phyloP scores from a whole-genome alignment of 1,140 invertebrate species.

The Panagrolaimus sp. region DNA sequence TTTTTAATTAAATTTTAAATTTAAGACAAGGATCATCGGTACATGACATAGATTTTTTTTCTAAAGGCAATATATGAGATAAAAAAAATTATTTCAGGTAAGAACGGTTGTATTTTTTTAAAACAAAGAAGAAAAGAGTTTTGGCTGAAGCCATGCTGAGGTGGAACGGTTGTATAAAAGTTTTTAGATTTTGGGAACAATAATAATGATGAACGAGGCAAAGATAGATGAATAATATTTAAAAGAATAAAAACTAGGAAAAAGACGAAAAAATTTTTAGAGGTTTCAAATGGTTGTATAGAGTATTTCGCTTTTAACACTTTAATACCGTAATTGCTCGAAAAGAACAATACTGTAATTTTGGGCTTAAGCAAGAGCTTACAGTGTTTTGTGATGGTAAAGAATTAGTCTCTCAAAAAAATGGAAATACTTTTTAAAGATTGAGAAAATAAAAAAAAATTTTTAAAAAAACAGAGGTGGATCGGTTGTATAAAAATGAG shows the following conservation, averaged over 20 bases:
- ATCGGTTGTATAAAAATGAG: conserved; percentile 12
- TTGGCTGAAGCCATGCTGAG: conserved; percentile 5
- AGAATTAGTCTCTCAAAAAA: no score
- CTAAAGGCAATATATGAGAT: no score
- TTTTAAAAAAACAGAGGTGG: neutral
- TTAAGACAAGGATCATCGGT: no score
- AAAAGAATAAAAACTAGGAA: no score
- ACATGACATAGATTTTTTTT: no score
- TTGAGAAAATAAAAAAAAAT: neutral
- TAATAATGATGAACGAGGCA: neutral
- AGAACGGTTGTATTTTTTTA: conserved; percentile 2
- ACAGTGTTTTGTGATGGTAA: no score
- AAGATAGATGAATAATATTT: neutral
- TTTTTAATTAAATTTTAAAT: no score
- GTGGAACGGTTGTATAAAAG: conserved; percentile 17
- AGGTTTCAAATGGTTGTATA: conserved; percentile 18
- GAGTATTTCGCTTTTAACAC: neutral
- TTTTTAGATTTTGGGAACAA: neutral
- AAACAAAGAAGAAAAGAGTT: neutral
- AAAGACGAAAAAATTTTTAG: neutral
- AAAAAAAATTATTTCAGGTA: neutral
- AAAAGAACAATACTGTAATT: no score
- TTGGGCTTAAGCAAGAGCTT: no score
- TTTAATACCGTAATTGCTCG: no score
- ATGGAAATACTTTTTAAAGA: no score